Base-by-base conservation (phyloP, 2,113 vertebrate genomes). In the Taurulus bubalis region DNA sequence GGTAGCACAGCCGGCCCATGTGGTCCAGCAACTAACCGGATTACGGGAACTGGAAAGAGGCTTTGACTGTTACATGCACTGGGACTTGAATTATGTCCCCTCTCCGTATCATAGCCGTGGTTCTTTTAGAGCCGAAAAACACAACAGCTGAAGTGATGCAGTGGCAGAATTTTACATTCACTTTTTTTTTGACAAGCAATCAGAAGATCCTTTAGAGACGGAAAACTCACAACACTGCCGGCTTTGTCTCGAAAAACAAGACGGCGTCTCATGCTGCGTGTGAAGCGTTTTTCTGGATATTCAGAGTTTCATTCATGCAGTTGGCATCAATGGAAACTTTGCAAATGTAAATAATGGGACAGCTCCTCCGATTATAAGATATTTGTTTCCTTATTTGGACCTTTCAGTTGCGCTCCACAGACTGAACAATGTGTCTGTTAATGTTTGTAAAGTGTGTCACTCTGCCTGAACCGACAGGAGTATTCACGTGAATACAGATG, bases 11-110 rank as follows among this genome's bases (percentile, higher is more conserved):
- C 62, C 65, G 73, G 49, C 71, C 40, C 47, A 11, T 72, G 83
- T 47, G 71, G 70, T 89, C 85, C 87, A 83, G 76, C 63, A 65
- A 58, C 90, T 80, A 88, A 91, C 80, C 0, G 82, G 90, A 92
- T 93, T 89, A 84, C 84, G 58, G 70, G 74, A 56, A 56, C 70
- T 20, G 40, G 69, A 87, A 84, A 85, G 84, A 90, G 85, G 87
- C 80, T 87, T 90, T 87, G 58, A 66, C 75, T 71, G 30, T 70
- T 73, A 40, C 59, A 66, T 38, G 63, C 75, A 56, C 72, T 28
- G 67, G 47, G 73, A 55, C 60, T 18, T 65, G 66, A 79, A 67
- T 79, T 49, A 78, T 87, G 81, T 40, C 38, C 16, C 77, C 34
- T 60, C 69, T 59, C 58, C 78, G 65, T 64, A 83, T 79, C 26